Evolutionary conservation across 2,113 vertebrate species (phyloP), one percentile per base, ranked within the genome.

Genomic region (Probosciger aterrimus): DNA sequence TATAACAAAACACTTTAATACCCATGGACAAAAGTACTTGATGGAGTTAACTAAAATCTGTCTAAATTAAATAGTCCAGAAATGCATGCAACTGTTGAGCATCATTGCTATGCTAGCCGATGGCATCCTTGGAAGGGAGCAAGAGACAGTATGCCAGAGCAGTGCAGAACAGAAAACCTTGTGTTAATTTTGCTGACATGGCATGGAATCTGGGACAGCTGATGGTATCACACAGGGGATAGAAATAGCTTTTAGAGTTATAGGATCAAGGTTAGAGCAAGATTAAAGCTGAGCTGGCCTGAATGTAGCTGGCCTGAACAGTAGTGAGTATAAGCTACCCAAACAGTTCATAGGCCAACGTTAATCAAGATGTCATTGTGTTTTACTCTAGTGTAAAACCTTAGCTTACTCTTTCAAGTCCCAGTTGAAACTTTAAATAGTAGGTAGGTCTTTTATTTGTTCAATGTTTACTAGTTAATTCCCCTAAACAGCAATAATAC

Each of bases 271-370:
- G 88, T 82, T 90, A 82, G 65, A 95, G 89, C 43, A 91, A 95
- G 88, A 96, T 82, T 90, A 96, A 95, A 94, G 78, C 77, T 73
- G 57, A 95, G 69, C 81, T 87, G 77, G 57, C 88, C 39, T 81
- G 82, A 93, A 92, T 68, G 53, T 64, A 70, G 53, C 60, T 92
- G 71, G 50, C 47, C 65, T 35, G 35, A 53, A 88, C 19, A 70
- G 75, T 11, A 78, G 64, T 64, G 68, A 71, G 88, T 90, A 81
- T 64, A 76, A 88, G 41, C 44, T 89, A 93, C 46, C 31, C 73
- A 82, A 81, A 86, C 14, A 78, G 69, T 57, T 86, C 77, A 83
- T n/a, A 82, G 68, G 86, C n/a, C 77, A 92, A 73, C 44, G 89
- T 73, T 94, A 95, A 95, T 82, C 95, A 85, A 62, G 41, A 91